Evolutionary conservation across 2,797 vertebrate species (phyloP).

Genomic region (Rhyacichthys aspro): DNA sequence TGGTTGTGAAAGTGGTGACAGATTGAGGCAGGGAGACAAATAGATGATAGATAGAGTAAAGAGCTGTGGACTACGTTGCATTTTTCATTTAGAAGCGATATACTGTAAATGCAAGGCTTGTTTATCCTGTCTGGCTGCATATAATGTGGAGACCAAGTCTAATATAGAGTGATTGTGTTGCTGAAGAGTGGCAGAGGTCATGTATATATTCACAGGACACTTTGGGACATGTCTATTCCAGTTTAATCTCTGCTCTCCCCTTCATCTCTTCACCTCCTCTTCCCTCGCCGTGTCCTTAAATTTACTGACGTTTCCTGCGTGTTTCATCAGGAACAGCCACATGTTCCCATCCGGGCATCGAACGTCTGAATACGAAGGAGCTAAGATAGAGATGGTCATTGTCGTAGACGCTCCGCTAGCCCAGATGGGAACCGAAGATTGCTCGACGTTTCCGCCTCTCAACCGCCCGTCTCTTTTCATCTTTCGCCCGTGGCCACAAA

Average conservation of each 20-base stretch:
- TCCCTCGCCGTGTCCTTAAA: neutral
- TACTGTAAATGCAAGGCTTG: too few relatives aligned
- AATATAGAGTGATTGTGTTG: conserved; percentile 6
- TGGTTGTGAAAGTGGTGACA: conserved; percentile 1
- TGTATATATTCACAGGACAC: conserved; percentile 28
- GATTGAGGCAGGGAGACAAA: conserved; percentile 9
- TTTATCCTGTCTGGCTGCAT: neutral
- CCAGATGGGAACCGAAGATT: conserved; percentile 55
- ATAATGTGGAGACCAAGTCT: conserved; percentile 10
- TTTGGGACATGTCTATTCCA: neutral
- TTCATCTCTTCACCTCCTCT: neutral
- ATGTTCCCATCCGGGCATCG: conserved; percentile 23
- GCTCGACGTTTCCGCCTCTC: conserved; percentile 50
- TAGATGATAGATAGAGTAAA: conserved; percentile 3
- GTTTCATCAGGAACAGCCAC: conserved; percentile 47
- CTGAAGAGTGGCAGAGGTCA: conserved; percentile 26
- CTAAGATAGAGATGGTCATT: conserved; percentile 25
- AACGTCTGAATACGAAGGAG: conserved; percentile 17
- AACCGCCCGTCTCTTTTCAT: conserved; percentile 46
- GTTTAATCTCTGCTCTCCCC: neutral
- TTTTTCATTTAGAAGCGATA: too few relatives aligned
- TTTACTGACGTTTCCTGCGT: conserved; percentile 14
- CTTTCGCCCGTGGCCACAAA: conserved; percentile 42
- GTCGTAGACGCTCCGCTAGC: conserved; percentile 20
- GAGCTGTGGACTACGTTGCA: too few relatives aligned